Percentiles rank a stretch among this genome's conserved stretches.
Conservation (phyloP, 2,113 vertebrate species). For the Isichthys henryi region DNA sequence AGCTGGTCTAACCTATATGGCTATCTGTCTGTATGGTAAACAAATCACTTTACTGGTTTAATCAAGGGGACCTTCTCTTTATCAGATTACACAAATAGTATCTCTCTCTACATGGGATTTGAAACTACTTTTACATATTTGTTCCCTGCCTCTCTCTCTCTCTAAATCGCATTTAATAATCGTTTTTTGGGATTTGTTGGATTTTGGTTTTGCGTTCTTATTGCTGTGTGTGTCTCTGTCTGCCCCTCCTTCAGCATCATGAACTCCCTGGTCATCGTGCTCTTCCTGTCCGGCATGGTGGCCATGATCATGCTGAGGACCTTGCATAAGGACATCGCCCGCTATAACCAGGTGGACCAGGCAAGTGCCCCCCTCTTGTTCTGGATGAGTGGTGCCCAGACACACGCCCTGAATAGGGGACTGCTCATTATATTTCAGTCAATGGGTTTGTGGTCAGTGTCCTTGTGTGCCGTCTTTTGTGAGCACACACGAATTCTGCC, state of each 20-base stretch:
- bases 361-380: conserved; percentile 33
- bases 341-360: conserved; percentile 96
- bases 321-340: conserved; percentile 94
- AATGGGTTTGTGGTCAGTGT: not conserved
- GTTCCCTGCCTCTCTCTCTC: not conserved
- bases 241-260: conserved; percentile 72
- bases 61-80: not conserved
- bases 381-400: not conserved
- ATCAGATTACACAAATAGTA: not conserved
- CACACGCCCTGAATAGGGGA: not conserved
- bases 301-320: conserved; percentile 98
- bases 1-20: not conserved
- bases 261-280: conserved; percentile 97
- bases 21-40: not conserved
- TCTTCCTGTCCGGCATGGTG: conserved; percentile 97
- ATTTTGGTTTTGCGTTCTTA: not conserved
- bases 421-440: not conserved
- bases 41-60: not conserved
- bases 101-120: not conserved
- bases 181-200: not conserved
- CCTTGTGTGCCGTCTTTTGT: not conserved
- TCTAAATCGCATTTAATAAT: not conserved
- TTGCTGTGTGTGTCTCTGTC: not conserved
- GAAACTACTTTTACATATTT: not conserved
- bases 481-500: not conserved